These are phyloP conservation scores for Gryon sp. DNA, from an alignment of 1,140 invertebrate genomes.

Conservation along the genomic window DNA sequence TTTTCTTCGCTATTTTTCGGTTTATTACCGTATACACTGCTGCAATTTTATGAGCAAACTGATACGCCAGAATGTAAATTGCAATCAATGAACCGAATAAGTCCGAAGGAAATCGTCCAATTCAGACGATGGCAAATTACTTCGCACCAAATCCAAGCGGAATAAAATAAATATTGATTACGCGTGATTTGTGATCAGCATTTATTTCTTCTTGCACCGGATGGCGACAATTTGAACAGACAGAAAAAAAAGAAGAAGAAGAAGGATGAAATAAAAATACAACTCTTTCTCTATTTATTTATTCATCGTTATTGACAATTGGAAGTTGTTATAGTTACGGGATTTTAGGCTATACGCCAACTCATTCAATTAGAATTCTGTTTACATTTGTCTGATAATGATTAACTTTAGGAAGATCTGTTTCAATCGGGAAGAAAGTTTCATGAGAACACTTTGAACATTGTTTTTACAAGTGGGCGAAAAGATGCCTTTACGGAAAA, in stretches of 20 bases:
- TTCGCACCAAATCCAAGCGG: neutral
- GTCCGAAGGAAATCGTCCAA: neutral
- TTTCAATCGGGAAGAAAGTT: neutral
- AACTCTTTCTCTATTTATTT: too few species aligned
- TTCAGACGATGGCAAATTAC: neutral
- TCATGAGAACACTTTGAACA: neutral
- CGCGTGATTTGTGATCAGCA: neutral
- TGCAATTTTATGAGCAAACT: conserved; percentile 1
- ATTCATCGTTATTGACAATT: too few species aligned
- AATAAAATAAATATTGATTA: neutral
- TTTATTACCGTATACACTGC: conserved; percentile 20
- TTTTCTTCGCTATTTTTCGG: conserved; percentile 45
- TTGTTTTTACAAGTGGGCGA: neutral
- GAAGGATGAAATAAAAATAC: too few species aligned
- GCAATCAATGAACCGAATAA: conserved; percentile 26
- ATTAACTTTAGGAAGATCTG: neutral
- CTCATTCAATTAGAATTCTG: neutral
- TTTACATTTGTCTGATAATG: neutral
- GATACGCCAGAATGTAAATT: conserved; percentile 11
- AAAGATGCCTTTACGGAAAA: too few species aligned
- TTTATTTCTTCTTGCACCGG: neutral
- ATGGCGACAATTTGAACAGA: too few species aligned
- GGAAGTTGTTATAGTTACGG: too few species aligned
- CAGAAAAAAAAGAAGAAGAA: too few species aligned
- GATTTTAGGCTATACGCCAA: neutral